Conservation (phyloP, 2,113 vertebrate species). For the Phrynosoma platyrhinos region DNA sequence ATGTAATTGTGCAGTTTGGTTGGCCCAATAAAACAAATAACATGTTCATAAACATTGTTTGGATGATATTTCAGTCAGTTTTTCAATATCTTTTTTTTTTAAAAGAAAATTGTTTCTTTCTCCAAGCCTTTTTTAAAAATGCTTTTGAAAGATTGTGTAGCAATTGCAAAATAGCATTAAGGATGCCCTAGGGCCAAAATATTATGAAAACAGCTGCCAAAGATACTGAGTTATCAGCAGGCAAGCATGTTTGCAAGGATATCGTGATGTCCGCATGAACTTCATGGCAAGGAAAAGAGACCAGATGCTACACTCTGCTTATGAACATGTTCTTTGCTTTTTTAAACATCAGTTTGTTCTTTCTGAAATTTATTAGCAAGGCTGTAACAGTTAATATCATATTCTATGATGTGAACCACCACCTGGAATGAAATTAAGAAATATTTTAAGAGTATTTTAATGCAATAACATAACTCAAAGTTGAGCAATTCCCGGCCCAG, state of each 20-base stretch:
- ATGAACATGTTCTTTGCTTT: not conserved
- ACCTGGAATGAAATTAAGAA: not conserved
- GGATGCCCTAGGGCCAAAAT: conserved; percentile 43
- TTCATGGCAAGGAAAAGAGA: conserved; percentile 28
- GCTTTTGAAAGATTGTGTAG: conserved; percentile 42
- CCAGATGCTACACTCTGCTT: conserved; percentile 1
- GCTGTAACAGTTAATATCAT: conserved; percentile 26
- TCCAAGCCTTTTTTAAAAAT: conserved; percentile 39
- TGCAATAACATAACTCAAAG: not conserved
- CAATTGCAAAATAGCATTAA: conserved; percentile 55
- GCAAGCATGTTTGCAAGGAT: conserved; percentile 48
- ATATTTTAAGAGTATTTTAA: not conserved
- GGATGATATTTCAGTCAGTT: too few relatives aligned
- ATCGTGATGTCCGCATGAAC: conserved; percentile 42
- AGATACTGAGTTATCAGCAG: conserved; percentile 29
- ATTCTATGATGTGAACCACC: not conserved
- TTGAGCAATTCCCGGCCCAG: not conserved
- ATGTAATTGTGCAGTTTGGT: too few relatives aligned
- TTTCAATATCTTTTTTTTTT: conserved; percentile 22
- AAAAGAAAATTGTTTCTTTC: not conserved
- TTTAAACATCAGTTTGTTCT: not conserved
- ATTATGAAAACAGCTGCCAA: conserved; percentile 30
- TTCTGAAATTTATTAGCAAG: conserved; percentile 12
- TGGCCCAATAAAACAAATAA: too few relatives aligned
- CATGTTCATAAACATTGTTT: too few relatives aligned